A percentile compares a stretch with the other conserved stretches of the same genome.
Evolutionary conservation across 2,888 invertebrate species (phyloP).

Genomic region (Epicampocera succincta): DNA sequence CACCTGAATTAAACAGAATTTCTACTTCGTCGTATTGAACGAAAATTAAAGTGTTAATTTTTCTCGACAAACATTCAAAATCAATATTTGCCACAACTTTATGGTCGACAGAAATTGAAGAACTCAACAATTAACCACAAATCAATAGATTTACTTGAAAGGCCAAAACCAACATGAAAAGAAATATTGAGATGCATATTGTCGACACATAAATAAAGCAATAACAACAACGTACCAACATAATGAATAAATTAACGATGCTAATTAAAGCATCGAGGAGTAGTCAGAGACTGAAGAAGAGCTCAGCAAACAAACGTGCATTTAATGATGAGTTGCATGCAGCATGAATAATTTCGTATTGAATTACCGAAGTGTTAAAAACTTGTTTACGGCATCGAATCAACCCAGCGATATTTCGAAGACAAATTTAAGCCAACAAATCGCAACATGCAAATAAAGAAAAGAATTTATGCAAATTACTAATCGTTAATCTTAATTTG

Average conservation of each 20-base stretch:
- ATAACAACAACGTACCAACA: conserved; percentile 6
- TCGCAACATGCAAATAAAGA: too few relatives aligned
- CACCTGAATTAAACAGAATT: conserved; percentile 70
- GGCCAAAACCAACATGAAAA: conserved; percentile 8
- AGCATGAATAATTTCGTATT: conserved; percentile 48
- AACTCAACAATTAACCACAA: conserved; percentile 66
- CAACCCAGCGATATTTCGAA: conserved; percentile 31
- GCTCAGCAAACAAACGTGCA: conserved; percentile 33
- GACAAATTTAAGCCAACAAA: too few relatives aligned
- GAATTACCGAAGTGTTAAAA: conserved; percentile 52
- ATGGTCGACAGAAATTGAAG: conserved; percentile 54
- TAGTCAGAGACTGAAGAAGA: conserved; percentile 20
- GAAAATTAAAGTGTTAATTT: conserved; percentile 27
- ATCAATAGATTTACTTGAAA: conserved; percentile 32
- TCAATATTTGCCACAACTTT: conserved; percentile 66
- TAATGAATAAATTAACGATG: conserved; percentile 56
- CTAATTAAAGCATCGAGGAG: conserved; percentile 61
- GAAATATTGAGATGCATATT: neutral
- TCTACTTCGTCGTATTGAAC: conserved; percentile 51
- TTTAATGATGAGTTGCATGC: conserved; percentile 21
- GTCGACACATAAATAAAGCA: conserved; percentile 32
- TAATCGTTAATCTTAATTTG: too few relatives aligned
- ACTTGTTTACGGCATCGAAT: conserved; percentile 4
- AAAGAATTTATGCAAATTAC: too few relatives aligned
- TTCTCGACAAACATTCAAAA: conserved; percentile 35